Base-by-base conservation (phyloP, 2,888 invertebrate genomes). In the Leptopilina drosophilae region DNA sequence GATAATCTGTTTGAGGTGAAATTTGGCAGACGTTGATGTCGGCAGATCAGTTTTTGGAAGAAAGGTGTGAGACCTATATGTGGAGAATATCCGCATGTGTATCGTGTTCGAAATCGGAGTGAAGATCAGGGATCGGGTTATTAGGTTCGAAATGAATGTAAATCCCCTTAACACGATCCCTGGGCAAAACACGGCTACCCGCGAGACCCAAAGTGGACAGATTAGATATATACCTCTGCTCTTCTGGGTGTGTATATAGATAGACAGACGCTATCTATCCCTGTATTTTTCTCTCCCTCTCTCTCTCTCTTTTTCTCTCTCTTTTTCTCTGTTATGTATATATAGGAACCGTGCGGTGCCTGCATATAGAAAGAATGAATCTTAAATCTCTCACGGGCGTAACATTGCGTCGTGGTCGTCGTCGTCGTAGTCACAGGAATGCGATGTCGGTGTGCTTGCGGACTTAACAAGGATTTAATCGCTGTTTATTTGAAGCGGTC, bases 151-250 rank as follows among this genome's bases (percentile, higher is more conserved):
- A 91, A 91, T 91, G 90, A 91, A 91, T 91, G 91, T 91, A 91
- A 91, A 91, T 91, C 91, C 91, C 90, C 90, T 91, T 91, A 91
- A 91, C 91, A 91, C 90, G 91, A 91, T 91, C 91, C 91, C 88
- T 87, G 86, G 88, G 87, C 90, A 91, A 91, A 91, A 91, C 91
- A 91, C 90, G 90, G 91, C 91, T 91, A 91, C 91, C 89, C 91
- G 89, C 89, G 88, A 85, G 85, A 84, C 87, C 85, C 85, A 88
- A 87, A 89, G 89, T 89, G 88, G 89, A 88, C 89, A 90, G 90
- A 90, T 90, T 89, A 88, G 89, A 88, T 88, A 88, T 85, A 83
- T 15, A 42, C 42, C 42, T 46, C 67, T 77, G 66, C 42, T 26
- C 20, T 64, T 73, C 53, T 76, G 53, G 65, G 64, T 80, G 33